A percentile compares a stretch with the other conserved stretches of the same genome.
Conservation (phyloP, 2,113 vertebrate genomes). For the Corythornis madagascariensis region DNA sequence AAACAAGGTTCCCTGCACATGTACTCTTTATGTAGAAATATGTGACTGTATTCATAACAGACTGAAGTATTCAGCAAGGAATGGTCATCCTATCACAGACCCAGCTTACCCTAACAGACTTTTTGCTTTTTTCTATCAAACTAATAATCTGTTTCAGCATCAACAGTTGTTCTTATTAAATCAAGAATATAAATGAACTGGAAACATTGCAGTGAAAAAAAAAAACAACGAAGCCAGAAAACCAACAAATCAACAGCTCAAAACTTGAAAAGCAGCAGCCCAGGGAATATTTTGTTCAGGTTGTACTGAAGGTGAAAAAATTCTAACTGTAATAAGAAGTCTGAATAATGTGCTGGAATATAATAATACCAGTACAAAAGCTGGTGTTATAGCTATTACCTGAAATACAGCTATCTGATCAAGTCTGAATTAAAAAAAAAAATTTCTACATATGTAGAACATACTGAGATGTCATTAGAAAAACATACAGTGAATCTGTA, state of each 20-base stretch:
- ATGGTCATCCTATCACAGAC: not conserved
- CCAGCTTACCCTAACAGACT: not conserved
- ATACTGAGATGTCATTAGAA: not conserved
- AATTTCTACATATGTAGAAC: not conserved
- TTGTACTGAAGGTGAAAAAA: not conserved
- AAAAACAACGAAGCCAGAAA: not conserved
- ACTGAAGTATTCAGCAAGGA: not conserved
- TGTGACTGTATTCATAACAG: not conserved
- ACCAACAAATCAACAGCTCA: not conserved
- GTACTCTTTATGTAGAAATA: not conserved
- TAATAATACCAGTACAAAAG: not conserved
- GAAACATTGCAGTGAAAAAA: not conserved
- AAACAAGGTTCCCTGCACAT: not conserved
- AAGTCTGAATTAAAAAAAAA: not conserved
- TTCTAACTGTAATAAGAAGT: not conserved
- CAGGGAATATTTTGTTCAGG: not conserved
- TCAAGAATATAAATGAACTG: not conserved
- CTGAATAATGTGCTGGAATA: not conserved
- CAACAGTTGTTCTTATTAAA: not conserved
- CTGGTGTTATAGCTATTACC: not conserved
- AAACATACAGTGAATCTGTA: not conserved
- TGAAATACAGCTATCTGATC: not conserved
- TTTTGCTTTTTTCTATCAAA: not conserved
- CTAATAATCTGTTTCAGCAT: not conserved
- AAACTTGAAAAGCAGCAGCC: not conserved